phyloP scores from a whole-genome alignment of 1,140 invertebrate species.

The Drosophila sechellia region DNA sequence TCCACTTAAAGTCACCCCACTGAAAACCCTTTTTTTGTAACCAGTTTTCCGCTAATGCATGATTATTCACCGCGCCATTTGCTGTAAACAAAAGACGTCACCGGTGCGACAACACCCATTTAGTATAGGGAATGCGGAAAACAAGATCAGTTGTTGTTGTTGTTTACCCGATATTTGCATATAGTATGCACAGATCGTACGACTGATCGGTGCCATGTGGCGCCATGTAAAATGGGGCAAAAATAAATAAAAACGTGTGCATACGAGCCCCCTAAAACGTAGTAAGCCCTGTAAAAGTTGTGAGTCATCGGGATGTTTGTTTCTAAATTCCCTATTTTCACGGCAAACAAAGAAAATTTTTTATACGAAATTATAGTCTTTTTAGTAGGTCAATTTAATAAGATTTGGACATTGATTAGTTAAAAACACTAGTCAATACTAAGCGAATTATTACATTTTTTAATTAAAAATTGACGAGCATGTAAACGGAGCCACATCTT shows the following conservation, averaged over 20 bases:
- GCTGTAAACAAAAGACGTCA: conserved; percentile 80
- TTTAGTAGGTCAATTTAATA: too few species aligned
- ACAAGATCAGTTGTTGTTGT: conserved; percentile 30
- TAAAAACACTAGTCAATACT: too few species aligned
- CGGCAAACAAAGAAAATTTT: background rate
- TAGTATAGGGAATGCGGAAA: conserved; percentile 61
- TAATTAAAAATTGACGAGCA: too few species aligned
- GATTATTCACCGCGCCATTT: conserved; percentile 26
- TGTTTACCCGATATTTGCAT: conserved; percentile 22
- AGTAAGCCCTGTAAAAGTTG: conserved; percentile 5
- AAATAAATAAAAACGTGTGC: conserved; percentile 16
- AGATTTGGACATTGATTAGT: background rate
- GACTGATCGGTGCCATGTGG: conserved; percentile 28
- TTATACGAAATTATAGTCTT: too few species aligned
- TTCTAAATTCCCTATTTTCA: conserved; percentile 9
- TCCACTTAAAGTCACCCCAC: background rate
- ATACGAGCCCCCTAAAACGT: conserved; percentile 39
- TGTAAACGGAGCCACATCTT: background rate
- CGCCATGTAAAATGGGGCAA: conserved; percentile 9
- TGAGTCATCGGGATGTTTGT: conserved; percentile 1
- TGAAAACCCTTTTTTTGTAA: background rate
- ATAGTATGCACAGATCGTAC: conserved; percentile 40
- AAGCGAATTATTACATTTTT: too few species aligned
- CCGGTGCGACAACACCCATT: conserved; percentile 34
- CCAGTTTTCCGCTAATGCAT: conserved; percentile 2